These are phyloP conservation scores for Etia nguti DNA, from an alignment of 2,113 vertebrate species.

Conservation along the genomic window DNA sequence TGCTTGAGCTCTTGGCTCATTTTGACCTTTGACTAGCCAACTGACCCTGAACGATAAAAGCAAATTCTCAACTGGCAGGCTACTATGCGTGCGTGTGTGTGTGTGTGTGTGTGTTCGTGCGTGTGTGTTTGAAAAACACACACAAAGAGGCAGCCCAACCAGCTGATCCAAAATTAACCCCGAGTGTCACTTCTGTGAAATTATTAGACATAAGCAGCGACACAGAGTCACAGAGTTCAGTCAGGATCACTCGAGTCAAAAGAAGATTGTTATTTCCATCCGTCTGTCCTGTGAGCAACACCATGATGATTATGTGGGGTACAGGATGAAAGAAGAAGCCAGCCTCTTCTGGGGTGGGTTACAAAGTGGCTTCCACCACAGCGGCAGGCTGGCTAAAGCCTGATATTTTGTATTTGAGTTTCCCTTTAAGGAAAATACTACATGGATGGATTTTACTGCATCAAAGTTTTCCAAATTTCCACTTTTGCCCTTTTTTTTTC, in stretches of 20 bases:
- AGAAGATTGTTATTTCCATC: not conserved
- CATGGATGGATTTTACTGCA: accelerated
- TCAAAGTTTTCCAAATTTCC: not conserved
- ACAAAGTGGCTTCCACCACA: not conserved
- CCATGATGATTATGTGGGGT: not conserved
- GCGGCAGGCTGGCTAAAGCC: not conserved
- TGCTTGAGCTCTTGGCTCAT: slow-evolving; percentile 32
- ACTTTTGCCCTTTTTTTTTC: not conserved
- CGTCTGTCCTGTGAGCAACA: not conserved
- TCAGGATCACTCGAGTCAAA: not conserved
- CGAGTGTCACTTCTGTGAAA: slow-evolving; percentile 9
- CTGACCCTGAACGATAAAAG: slow-evolving; percentile 58
- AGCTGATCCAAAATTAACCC: slow-evolving; percentile 51
- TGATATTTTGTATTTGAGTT: not conserved
- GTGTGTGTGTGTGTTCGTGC: not conserved
- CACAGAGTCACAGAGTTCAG: not conserved
- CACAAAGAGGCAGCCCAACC: slow-evolving; percentile 17
- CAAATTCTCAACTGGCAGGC: slow-evolving; percentile 60
- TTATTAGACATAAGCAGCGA: not conserved
- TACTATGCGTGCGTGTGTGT: not conserved
- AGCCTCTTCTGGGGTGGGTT: not conserved
- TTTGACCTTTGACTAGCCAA: slow-evolving; percentile 47
- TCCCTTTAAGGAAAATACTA: not conserved
- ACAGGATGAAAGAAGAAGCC: not conserved
- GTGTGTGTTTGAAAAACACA: not conserved